These are phyloP conservation scores for Rhea americana DNA, from an alignment of 2,113 vertebrate species.

Conservation along the genomic window DNA sequence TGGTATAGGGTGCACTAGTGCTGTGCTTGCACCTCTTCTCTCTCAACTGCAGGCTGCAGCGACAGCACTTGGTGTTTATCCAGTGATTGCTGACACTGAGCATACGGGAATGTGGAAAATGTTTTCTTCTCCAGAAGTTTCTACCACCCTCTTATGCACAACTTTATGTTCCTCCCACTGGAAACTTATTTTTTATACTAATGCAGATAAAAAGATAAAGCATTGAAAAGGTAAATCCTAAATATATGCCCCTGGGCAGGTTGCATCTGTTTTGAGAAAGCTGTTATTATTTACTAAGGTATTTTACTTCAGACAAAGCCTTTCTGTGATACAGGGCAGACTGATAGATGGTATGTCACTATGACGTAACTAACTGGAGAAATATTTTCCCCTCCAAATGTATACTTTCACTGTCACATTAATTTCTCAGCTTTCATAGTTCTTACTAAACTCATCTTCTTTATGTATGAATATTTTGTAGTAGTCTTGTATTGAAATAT, in stretches of 20 bases:
- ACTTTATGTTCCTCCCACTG: neutral
- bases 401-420: neutral
- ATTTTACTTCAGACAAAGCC: neutral
- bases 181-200: neutral
- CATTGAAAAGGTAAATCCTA: neutral
- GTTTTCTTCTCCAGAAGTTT: neutral
- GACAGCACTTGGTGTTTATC: neutral
- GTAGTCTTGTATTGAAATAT: neutral
- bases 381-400: neutral
- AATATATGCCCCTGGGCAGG: neutral
- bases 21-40: neutral
- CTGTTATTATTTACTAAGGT: neutral
- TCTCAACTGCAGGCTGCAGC: neutral
- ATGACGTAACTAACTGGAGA: neutral
- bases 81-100: too few relatives aligned
- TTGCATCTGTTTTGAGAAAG: neutral
- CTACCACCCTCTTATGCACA: neutral
- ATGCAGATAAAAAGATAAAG: neutral
- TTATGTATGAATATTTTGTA: neutral
- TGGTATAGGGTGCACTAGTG: neutral
- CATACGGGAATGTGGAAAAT: neutral
- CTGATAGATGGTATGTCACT: neutral
- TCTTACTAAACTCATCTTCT: neutral
- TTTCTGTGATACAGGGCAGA: neutral
- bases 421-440: neutral